Base-by-base conservation (phyloP, 2,113 vertebrate species). In the Leiothrix lutea region DNA sequence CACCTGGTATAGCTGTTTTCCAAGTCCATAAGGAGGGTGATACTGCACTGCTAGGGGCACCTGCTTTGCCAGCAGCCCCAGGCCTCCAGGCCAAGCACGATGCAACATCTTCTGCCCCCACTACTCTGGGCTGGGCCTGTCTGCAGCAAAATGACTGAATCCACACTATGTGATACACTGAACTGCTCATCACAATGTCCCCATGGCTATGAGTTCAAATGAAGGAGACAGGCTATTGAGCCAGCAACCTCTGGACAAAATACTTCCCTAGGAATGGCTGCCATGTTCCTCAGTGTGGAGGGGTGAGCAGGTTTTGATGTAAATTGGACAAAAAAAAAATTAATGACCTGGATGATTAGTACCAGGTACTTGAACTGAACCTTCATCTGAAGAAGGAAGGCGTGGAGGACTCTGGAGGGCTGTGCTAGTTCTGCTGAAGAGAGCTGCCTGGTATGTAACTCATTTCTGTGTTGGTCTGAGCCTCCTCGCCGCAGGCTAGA, bases 391-490 rank as follows among this genome's bases (percentile, higher is more conserved):
- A 80, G 58, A 85, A 96, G 56, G 65, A 94, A 61, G 26, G 77
- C 11, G 4, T 72, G 61, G 75, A 85, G 54, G 86, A 42, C 91
- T 95, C 89, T 80, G 65, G 58, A 86, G 86, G 31, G 61, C 61
- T 88, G 54, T 79, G 54, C 50, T 95, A 93, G 62, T 82, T 89
- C 80, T 92, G 72, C n/a, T 91, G 85, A 92, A 80, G 79, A 92
- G 26, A 88, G 75, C 74, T 95, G 84, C 79, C 67, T 85, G 53
- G 38, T 62, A 42, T 44, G 50, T 20, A 92, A 54, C 64, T 91
- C 58, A 58, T 88, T 95, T 91, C 81, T 53, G 71, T 73, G 56
- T n/a, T 73, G 86, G 87, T 91, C 79, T 75, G 48, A 87, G 81
- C 67, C 79, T 89, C 56, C 22, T 58, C 53, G 60, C 81, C 33